Conservation (phyloP, 2,113 vertebrate species). For the Fulmarus glacialis region DNA sequence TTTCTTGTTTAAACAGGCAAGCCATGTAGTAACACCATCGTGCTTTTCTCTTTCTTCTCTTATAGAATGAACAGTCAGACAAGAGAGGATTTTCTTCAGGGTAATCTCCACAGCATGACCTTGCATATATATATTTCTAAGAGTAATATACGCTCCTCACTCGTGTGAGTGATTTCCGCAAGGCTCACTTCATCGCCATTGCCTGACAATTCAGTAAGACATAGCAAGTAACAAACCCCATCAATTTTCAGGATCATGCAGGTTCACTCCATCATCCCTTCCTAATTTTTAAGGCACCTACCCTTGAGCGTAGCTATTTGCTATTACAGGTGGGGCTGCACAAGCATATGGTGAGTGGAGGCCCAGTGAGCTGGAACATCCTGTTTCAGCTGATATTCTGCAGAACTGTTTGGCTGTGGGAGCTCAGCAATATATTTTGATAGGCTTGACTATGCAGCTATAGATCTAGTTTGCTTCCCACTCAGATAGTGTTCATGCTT, state of each 20-base stretch:
- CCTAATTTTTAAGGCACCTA: slow-evolving; percentile 31
- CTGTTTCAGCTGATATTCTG: slow-evolving; percentile 27
- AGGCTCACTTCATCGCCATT: not conserved
- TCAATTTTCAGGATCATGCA: not conserved
- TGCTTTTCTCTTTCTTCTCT: not conserved
- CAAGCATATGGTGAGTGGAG: not conserved
- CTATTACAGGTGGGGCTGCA: slow-evolving; percentile 23
- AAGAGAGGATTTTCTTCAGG: not conserved
- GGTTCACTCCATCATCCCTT: not conserved
- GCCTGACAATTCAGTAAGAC: not conserved
- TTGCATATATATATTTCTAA: not conserved
- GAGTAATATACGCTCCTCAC: not conserved
- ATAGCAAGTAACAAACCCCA: not conserved
- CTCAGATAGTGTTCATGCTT: slow-evolving; percentile 48
- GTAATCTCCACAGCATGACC: not conserved
- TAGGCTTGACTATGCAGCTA: slow-evolving; percentile 46
- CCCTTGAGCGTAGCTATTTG: not conserved
- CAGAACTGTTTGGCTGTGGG: slow-evolving; percentile 7
- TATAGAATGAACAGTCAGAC: not conserved
- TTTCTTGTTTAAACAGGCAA: not conserved
- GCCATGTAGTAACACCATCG: not conserved
- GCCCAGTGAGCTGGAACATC: slow-evolving; percentile 57
- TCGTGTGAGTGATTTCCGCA: not conserved
- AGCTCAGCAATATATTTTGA: slow-evolving; percentile 46
- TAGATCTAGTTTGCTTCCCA: slow-evolving; percentile 40